Evolutionary conservation across 2,113 vertebrate species (phyloP).

Genomic region (Hipposideros armiger): DNA sequence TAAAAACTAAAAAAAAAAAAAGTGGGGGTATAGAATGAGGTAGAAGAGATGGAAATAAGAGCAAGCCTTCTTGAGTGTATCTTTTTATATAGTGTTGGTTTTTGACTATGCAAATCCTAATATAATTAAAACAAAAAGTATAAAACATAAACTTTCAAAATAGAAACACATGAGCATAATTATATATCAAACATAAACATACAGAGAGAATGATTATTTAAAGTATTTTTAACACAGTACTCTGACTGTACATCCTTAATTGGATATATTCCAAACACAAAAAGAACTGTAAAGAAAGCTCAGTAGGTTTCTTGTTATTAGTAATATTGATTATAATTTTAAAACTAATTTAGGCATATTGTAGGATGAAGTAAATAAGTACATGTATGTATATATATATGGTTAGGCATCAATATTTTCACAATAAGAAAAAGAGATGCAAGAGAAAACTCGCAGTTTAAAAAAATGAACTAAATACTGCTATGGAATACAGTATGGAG

Average conservation of each 20-base stretch:
- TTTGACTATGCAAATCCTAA: neutral
- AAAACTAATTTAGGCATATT: neutral
- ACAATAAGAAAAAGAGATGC: neutral
- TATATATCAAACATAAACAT: neutral
- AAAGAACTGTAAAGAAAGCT: neutral
- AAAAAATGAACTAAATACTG: neutral
- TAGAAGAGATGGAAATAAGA: neutral
- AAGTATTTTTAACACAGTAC: slow-evolving; percentile 10
- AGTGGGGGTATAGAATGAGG: neutral
- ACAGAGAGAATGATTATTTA: neutral
- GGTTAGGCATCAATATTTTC: neutral
- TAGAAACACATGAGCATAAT: neutral
- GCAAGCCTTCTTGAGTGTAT: neutral
- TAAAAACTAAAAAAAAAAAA: neutral
- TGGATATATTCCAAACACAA: slow-evolving; percentile 2
- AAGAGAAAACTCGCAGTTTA: neutral
- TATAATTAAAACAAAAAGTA: neutral
- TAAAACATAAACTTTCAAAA: neutral
- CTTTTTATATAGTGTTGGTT: neutral
- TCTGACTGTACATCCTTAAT: neutral
- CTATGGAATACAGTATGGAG: neutral
- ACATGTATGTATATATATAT: neutral
- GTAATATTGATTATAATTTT: slow-evolving; percentile 38
- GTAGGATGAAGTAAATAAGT: neutral
- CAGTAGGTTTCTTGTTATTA: neutral